A percentile compares a stretch with the other conserved stretches of the same genome.
phyloP scores from a whole-genome alignment of 2,113 vertebrate genomes.

The Anhinga rufa region DNA sequence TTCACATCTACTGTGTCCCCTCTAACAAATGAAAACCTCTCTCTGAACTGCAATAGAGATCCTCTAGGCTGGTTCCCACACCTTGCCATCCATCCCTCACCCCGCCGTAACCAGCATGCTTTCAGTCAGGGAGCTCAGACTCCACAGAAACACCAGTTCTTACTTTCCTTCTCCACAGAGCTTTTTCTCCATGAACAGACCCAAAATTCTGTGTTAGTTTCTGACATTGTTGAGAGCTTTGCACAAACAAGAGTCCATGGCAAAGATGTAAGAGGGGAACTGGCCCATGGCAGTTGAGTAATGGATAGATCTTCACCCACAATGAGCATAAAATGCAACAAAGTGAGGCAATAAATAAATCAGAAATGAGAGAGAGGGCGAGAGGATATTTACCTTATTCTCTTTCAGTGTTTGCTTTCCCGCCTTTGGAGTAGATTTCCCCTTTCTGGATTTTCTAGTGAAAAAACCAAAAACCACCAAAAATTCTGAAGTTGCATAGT shows the following conservation, averaged over 20 bases:
- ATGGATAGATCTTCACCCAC: background rate
- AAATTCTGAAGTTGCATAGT: background rate
- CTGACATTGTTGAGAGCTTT: background rate
- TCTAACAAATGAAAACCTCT: background rate
- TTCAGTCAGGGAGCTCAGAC: background rate
- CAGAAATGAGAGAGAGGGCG: background rate
- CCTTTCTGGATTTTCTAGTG: background rate
- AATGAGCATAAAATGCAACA: background rate
- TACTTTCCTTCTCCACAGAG: background rate
- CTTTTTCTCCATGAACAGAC: background rate
- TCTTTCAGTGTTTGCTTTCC: background rate
- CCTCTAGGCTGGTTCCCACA: background rate
- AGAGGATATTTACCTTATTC: background rate
- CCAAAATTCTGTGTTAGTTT: background rate
- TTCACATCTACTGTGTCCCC: background rate
- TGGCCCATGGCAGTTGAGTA: background rate
- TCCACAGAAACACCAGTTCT: background rate
- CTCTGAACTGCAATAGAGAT: background rate
- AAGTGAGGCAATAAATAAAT: background rate
- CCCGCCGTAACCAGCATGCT: rapidly evolving
- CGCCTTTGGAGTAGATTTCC: background rate
- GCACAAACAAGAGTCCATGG: background rate
- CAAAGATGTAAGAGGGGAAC: background rate
- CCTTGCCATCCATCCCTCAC: background rate
- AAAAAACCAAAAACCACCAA: background rate